Conservation (phyloP, 2,888 invertebrate species). For the Chloroclysta siterata region DNA sequence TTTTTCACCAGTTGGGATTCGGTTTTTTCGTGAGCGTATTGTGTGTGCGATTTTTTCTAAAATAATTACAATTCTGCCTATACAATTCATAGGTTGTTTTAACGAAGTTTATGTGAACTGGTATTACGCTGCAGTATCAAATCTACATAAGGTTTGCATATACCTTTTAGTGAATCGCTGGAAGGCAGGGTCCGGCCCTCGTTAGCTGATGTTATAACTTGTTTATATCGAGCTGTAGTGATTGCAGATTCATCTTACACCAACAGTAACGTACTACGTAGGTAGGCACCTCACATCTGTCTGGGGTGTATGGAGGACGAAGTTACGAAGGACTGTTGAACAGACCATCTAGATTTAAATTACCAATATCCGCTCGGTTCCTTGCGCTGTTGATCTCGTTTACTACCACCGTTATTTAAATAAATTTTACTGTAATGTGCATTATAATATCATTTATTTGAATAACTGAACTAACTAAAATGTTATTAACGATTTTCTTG, state of each 20-base stretch:
- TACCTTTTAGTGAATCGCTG: neutral
- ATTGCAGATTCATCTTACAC: slow-evolving; percentile 7
- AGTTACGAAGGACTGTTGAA: neutral
- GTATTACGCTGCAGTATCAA: neutral
- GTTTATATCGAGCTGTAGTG: slow-evolving; percentile 4
- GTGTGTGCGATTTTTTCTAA: neutral
- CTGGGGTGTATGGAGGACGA: neutral
- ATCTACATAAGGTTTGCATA: slow-evolving; percentile 9
- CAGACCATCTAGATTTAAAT: slow-evolving; percentile 28
- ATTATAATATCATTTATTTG: no score
- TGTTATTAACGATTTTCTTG: no score
- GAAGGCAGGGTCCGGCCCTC: slow-evolving; percentile 16
- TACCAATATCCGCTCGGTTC: slow-evolving; percentile 34
- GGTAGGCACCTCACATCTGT: neutral
- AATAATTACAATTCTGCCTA: neutral
- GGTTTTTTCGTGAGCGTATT: no score
- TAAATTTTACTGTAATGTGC: no score
- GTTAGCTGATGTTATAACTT: slow-evolving; percentile 18
- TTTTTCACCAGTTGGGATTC: neutral
- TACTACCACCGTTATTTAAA: slow-evolving; percentile 10
- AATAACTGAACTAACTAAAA: no score
- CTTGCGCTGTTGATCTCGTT: slow-evolving; percentile 9
- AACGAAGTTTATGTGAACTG: slow-evolving; percentile 1
- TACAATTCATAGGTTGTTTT: neutral
- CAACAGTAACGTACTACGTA: neutral